Evolutionary conservation across 2,113 vertebrate species (phyloP).

Genomic region (Corapipo altera): DNA sequence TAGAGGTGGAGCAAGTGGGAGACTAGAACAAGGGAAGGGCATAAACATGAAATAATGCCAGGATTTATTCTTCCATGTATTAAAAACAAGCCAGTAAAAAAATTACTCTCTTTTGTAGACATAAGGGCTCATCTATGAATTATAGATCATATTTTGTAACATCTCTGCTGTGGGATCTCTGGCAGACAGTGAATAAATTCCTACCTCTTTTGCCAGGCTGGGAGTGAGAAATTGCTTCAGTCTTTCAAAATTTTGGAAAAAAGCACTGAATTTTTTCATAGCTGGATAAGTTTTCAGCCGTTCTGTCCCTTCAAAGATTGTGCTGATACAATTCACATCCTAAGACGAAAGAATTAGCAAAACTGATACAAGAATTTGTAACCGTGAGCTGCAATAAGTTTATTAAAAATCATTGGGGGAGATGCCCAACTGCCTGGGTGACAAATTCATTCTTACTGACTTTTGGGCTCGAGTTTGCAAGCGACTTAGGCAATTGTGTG

Average conservation of each 20-base stretch:
- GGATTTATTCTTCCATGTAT: background rate
- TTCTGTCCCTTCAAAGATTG: constrained; percentile 54
- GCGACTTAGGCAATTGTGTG: fast-evolving
- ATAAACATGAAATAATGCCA: background rate
- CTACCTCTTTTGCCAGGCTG: background rate
- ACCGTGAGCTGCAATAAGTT: background rate
- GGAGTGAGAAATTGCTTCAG: background rate
- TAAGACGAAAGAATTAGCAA: background rate
- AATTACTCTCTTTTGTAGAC: background rate
- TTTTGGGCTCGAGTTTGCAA: background rate
- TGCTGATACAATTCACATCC: constrained; percentile 61
- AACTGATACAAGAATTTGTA: background rate
- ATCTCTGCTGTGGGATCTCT: background rate
- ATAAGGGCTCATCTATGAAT: background rate
- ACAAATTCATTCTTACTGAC: background rate
- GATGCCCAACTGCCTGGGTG: background rate
- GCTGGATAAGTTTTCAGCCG: constrained; percentile 2
- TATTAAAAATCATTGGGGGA: background rate
- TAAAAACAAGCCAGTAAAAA: background rate
- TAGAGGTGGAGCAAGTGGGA: background rate
- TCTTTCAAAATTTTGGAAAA: constrained; percentile 39
- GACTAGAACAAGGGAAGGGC: background rate
- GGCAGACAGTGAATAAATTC: background rate
- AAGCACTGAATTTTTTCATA: constrained; percentile 1
- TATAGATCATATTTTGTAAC: background rate